phyloP scores from a whole-genome alignment of 2,888 invertebrate species.

The Standfussiana lucernea region DNA sequence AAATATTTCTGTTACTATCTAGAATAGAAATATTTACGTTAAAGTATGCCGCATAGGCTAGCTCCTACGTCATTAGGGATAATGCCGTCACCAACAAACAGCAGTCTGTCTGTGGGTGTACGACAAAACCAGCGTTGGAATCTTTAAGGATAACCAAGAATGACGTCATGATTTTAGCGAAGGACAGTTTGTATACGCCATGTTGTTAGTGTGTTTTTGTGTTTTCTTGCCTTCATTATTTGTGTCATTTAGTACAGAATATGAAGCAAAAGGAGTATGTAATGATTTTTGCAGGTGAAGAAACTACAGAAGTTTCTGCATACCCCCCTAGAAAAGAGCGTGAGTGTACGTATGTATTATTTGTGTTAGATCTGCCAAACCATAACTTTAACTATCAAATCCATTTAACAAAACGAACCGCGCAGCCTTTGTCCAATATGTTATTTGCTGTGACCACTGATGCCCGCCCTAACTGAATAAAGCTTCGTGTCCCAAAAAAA shows the following conservation, averaged over 20 bases:
- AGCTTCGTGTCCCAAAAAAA: constrained; percentile 29
- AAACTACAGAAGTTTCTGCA: not conserved
- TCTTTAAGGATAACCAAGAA: not conserved
- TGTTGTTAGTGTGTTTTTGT: not conserved
- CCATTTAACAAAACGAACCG: constrained; percentile 23
- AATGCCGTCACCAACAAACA: constrained; percentile 8
- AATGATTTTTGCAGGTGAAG: not conserved
- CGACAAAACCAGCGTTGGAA: not conserved
- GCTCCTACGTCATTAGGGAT: not conserved
- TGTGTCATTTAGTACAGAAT: not conserved
- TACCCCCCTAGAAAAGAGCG: not conserved
- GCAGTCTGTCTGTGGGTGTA: constrained; percentile 1
- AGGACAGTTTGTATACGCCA: not conserved
- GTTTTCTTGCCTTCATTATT: not conserved
- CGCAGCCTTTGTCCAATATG: constrained; percentile 39
- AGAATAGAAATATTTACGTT: not conserved
- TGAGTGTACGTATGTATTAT: not conserved
- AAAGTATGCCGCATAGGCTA: not conserved
- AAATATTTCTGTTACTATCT: not conserved
- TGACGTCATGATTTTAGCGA: constrained; percentile 5
- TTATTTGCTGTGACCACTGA: constrained; percentile 39
- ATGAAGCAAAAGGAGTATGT: not conserved
- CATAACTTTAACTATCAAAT: constrained; percentile 38
- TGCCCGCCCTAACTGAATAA: constrained; percentile 52
- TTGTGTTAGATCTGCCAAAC: not conserved